phyloP scores from a whole-genome alignment of 2,113 vertebrate species.

The Narcine bancroftii region DNA sequence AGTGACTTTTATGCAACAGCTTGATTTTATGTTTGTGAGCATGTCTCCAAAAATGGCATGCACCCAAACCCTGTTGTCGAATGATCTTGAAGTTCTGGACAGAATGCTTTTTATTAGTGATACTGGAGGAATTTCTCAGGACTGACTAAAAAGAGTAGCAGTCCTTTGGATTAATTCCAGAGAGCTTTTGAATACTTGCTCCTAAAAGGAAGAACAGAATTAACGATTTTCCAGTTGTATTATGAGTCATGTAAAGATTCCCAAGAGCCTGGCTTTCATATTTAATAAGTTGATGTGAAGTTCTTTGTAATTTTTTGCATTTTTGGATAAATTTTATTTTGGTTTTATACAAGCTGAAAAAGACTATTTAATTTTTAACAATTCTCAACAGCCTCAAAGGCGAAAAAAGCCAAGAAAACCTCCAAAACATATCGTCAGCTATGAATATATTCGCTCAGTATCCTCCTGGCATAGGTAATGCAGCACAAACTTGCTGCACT shows the following conservation, averaged over 20 bases:
- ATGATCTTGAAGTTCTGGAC: background rate
- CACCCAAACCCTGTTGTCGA: background rate
- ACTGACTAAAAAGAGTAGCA: background rate
- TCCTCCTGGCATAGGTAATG: background rate
- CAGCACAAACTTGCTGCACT: background rate
- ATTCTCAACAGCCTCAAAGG: background rate
- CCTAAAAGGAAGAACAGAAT: background rate
- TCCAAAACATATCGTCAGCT: background rate
- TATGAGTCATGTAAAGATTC: background rate
- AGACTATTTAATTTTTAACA: background rate
- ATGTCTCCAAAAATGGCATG: background rate
- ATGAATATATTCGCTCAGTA: background rate
- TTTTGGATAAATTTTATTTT: background rate
- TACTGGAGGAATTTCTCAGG: background rate
- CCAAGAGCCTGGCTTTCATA: background rate
- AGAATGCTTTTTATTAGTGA: background rate
- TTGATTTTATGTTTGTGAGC: background rate
- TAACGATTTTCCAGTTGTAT: background rate
- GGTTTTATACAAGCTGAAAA: background rate
- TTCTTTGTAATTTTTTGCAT: background rate
- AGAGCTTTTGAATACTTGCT: background rate
- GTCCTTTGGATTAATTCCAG: background rate
- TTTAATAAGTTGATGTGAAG: background rate
- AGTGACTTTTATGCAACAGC: background rate
- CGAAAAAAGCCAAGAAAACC: background rate